These are phyloP conservation scores for Dorcus parallelipipedus DNA, from an alignment of 2,888 invertebrate species.

Conservation along the genomic window DNA sequence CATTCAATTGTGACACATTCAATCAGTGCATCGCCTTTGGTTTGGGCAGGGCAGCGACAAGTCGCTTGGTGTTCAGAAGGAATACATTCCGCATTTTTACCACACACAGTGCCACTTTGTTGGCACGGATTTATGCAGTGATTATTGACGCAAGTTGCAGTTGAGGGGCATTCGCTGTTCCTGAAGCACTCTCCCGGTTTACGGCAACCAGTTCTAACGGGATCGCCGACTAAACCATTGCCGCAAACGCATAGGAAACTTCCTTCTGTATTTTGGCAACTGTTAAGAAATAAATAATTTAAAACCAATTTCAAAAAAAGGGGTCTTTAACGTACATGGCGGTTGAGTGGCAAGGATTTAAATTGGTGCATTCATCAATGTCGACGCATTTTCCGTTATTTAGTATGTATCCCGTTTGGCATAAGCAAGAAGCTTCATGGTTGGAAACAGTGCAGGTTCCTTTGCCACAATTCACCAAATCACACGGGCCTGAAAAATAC, in stretches of 20 bases:
- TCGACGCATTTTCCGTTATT: constrained; percentile 69
- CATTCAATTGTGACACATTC: constrained; percentile 76
- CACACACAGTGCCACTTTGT: constrained; percentile 59
- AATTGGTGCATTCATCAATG: constrained; percentile 70
- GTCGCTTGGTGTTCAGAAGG: constrained; percentile 66
- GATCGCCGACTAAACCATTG: constrained; percentile 77
- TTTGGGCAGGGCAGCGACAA: constrained; percentile 73
- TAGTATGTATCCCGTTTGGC: constrained; percentile 71
- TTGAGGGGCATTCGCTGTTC: constrained; percentile 74
- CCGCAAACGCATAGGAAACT: constrained; percentile 74
- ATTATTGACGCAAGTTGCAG: constrained; percentile 71
- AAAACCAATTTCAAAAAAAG: neutral
- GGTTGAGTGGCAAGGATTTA: constrained; percentile 74
- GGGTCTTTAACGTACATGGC: constrained; percentile 53
- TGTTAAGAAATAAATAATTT: constrained; percentile 30
- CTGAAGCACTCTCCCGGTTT: constrained; percentile 79
- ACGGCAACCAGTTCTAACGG: constrained; percentile 68
- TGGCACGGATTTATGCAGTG: constrained; percentile 78
- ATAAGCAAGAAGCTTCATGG: constrained; percentile 71
- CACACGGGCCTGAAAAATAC: constrained; percentile 68
- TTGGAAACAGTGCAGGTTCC: constrained; percentile 72
- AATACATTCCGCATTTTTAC: constrained; percentile 71
- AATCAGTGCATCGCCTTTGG: constrained; percentile 70
- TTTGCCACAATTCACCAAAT: constrained; percentile 72
- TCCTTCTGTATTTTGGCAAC: constrained; percentile 75